Evolutionary conservation across 1,140 invertebrate genomes (phyloP), one percentile per base, ranked within the genome.

Genomic region (Dendrolimus punctatus): DNA sequence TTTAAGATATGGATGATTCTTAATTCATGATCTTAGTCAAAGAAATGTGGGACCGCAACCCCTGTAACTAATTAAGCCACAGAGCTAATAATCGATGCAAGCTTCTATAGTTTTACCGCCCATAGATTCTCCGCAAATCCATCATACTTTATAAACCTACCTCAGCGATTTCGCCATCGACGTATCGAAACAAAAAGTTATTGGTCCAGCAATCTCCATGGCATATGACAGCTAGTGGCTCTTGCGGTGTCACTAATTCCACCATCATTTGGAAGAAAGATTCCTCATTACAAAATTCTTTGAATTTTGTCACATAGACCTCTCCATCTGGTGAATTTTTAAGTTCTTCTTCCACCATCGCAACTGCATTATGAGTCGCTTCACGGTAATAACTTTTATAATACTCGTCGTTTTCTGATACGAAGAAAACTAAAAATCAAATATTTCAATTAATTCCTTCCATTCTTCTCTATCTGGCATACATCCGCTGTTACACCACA

Each of bases 201-300:
- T 93, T 93, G 0, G 92, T 93, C 92, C 93, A 93, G 68, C 92
- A 93, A 57, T 94, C 93, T 0, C 93, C 93, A 59, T 94, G 93
- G 54, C 91, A 91, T 53, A 94, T 91, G 5, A 92, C 91, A 0
- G 91, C 90, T 10, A 93, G 71, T 0, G 91, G 89, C 10, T 92
- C 91, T 58, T 88, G 84, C 0, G 89, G 84, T 2, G 89, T 81
- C 2, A 91, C 91, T 52, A 92, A 65, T 38, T 91, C 86, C 43
- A 92, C 89, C 92, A 93, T 93, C 1, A 88, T 90, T 1, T 87
- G 85, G 64, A 93, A 93, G 68, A 93, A 93, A 2, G 88, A 89
- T 4, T 92, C 88, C 54, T 91, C 89, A 38, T 88, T 88, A 9
- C 92, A 88, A 68, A 93, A 93, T 39, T 87, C 74, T 41, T 71